Evolutionary conservation across 2,797 vertebrate genomes (phyloP), one percentile per base, ranked within the genome.

Genomic region (Synaphobranchus kaupii): DNA sequence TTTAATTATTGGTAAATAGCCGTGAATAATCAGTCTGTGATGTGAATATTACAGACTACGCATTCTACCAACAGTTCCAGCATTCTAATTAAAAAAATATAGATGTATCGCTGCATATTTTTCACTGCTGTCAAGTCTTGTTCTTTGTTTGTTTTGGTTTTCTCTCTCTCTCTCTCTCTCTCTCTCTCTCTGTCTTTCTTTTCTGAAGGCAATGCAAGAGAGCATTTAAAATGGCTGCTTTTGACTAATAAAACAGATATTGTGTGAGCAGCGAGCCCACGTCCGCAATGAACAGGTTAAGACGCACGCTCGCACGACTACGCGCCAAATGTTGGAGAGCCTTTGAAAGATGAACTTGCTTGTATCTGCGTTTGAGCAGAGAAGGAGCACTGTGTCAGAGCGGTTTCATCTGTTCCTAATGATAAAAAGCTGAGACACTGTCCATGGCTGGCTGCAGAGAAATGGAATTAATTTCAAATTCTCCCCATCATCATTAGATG

Each of bases 311-410:
- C n/a, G n/a, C n/a, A 88, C 84, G 50, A 71, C 7, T 86, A 76
- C 0, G 6, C 7, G 12, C 52, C 25, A 0, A 83, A 84, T 63
- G 39, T n/a, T 81, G 34, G 78, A 85, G 83, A 85, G 47, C 52
- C 28, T 63, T 12, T 56, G 10, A 83, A 81, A 87, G 85, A 90
- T 88, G 44, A 25, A 83, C 50, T 50, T 84, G 78, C 28, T 3
- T 3, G 47, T 84, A 84, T 88, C 20, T 4, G 7, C 85, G 73
- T 89, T 92, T 85, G 85, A 89, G 81, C 48, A 90, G 81, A 20
- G 47, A 88, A 81, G n/a, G 28, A 52, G 48, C 88, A 81, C 84
- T 58, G 39, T 39, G 31, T 48, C 83, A 83, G 25, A 31, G 90
- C 39, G 56, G 9, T 0, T 48, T 86, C 10, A 34, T 89, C 17